Conservation (phyloP, 2,797 vertebrate genomes). For the Coreius guichenoti region DNA sequence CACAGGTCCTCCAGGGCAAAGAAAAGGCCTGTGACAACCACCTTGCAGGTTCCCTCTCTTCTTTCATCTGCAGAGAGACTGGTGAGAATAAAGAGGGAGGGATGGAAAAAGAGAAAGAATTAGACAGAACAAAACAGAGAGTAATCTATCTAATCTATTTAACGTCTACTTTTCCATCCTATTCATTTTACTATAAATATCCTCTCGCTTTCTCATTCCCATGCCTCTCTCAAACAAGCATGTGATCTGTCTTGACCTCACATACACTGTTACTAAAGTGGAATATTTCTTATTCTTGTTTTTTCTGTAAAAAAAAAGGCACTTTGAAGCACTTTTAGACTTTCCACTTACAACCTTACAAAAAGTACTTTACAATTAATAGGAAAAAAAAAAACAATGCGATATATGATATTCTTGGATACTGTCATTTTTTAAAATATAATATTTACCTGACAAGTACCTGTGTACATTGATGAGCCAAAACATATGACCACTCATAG, state of each 20-base stretch:
- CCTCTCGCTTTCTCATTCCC: background rate
- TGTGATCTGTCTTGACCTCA: background rate
- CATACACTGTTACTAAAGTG: background rate
- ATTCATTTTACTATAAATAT: constrained; percentile 19
- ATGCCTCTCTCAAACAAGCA: background rate
- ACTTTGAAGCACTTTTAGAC: background rate
- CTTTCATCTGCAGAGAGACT: constrained; percentile 40
- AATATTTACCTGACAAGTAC: too few species aligned
- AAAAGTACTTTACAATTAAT: background rate
- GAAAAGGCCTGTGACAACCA: constrained; percentile 62
- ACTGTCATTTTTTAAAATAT: too few species aligned
- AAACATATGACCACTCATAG: too few species aligned
- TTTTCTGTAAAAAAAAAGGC: background rate
- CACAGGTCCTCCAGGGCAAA: constrained; percentile 54
- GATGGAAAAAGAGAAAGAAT: constrained; percentile 35
- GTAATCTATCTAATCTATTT: background rate
- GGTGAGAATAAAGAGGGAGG: constrained; percentile 6
- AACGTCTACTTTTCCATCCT: background rate
- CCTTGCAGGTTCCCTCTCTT: constrained; percentile 62
- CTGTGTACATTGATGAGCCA: too few species aligned
- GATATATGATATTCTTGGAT: too few species aligned
- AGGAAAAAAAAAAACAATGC: background rate
- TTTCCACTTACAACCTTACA: constrained; percentile 2
- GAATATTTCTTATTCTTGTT: background rate
- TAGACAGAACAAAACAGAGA: constrained; percentile 5